Percentiles rank a stretch among this genome's conserved stretches.
Conservation (phyloP, 2,888 invertebrate genomes). For the Lumbricus terrestris region DNA sequence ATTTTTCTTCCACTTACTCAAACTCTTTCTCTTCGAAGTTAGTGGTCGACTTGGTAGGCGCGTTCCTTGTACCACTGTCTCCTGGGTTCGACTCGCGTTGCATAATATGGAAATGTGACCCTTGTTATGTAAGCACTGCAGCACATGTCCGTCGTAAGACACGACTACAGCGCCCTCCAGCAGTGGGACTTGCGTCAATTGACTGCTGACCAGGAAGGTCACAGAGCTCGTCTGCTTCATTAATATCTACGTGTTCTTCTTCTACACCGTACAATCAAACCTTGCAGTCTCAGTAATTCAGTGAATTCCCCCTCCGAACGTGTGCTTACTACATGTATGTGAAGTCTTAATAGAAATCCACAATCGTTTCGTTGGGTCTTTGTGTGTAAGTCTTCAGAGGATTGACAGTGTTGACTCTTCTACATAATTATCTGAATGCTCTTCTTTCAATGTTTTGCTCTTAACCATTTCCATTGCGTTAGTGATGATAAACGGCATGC, state of each 20-base stretch:
- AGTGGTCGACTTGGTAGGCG: neutral
- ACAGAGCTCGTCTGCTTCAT: neutral
- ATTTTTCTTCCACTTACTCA: neutral
- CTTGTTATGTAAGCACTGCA: too few species aligned
- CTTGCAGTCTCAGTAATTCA: neutral
- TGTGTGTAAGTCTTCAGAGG: too few species aligned
- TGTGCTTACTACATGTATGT: too few species aligned
- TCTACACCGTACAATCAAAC: neutral
- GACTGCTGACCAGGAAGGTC: neutral
- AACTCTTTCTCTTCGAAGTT: neutral
- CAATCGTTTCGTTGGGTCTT: too few species aligned
- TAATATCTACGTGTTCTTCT: neutral
- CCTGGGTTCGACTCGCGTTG: neutral
- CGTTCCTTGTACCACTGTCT: neutral
- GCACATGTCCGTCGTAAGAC: neutral
- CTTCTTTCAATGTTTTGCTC: too few species aligned
- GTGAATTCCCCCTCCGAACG: too few species aligned
- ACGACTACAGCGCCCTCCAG: neutral
- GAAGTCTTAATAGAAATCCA: too few species aligned
- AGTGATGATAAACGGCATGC: too few species aligned
- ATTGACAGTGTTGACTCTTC: too few species aligned
- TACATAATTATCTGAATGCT: too few species aligned
- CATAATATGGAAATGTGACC: neutral
- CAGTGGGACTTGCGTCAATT: neutral
- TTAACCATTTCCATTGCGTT: too few species aligned